Evolutionary conservation across 2,797 vertebrate genomes (phyloP), one percentile per base, ranked within the genome.

Genomic region (Argentina silus): DNA sequence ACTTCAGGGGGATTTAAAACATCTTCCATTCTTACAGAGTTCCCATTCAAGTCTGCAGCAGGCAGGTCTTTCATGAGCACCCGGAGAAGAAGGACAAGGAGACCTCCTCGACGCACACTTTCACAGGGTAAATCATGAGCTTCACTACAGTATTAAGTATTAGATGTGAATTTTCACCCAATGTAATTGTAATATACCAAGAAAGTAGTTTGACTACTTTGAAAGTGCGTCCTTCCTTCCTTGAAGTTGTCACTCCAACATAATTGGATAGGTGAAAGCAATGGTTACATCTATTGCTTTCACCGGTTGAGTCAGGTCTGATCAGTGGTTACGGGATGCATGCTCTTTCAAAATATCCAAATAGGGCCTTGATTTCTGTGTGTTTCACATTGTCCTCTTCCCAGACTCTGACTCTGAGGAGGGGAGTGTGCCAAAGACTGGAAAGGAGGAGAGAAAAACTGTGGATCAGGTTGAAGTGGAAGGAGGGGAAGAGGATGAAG

Each of bases 61-160:
- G 81, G 80, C 70, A 84, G 82, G 36, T 91, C 81, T 0, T 92
- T 90, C 78, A 82, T 92, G 72, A 93, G 88, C 79, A 93, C 91
- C 55, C 87, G 93, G 0, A 92, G 92, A 68, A 91, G 92, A 81
- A 92, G 92, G 80, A 90, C 92, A 71, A 88, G 92, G 83, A 92
- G 88, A 78, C 83, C 87, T 53, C 78, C 87, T 60, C 81, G 74
- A 48, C 76, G 84, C n/a, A 84, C 88, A 72, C 86, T 87, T 61
- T 77, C 88, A 53, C 76, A 83, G 23, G 93, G 94, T 94, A 86
- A 90, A 86, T 21, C 11, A 27, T 42, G 36, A 14, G 15, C 10
- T 43, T 8, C 12, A 21, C 10, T 23, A 14, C 27, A 36, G 27
- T 36, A 36, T 36, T 36, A n/a, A n/a, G n/a, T n/a, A n/a, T n/a